Conservation (phyloP, 2,113 vertebrate species). For the Ciconia maguari region DNA sequence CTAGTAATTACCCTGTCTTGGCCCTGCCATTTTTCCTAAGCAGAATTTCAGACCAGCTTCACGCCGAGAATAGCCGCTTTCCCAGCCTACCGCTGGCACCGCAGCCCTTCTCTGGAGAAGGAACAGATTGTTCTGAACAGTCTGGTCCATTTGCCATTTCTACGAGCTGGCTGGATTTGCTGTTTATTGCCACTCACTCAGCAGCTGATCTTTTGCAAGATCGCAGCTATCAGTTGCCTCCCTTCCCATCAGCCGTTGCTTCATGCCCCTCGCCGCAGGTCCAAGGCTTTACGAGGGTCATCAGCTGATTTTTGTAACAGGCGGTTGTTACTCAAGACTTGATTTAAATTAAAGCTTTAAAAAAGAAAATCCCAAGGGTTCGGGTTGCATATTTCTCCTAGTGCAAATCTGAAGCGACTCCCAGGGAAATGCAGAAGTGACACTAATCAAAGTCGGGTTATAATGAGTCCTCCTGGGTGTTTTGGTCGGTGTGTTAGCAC, state of each 20-base stretch:
- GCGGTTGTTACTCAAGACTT: not conserved
- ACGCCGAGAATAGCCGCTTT: not conserved
- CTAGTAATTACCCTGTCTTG: not conserved
- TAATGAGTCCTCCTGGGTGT: not conserved
- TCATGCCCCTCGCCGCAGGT: not conserved
- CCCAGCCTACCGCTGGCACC: not conserved
- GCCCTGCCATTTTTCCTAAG: not conserved
- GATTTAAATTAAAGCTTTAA: not conserved
- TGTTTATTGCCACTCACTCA: slow-evolving; percentile 14
- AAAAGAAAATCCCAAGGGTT: not conserved
- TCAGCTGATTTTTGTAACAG: not conserved
- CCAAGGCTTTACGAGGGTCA: not conserved
- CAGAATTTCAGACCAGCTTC: slow-evolving; percentile 7
- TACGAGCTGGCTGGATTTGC: slow-evolving; percentile 23
- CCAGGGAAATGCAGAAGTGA: not conserved
- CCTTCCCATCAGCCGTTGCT: not conserved
- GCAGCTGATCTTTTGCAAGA: slow-evolving; percentile 28
- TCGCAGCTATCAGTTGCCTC: not conserved
- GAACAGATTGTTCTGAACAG: slow-evolving; percentile 57
- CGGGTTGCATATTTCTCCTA: not conserved
- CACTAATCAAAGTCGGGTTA: not conserved
- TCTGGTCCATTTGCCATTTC: slow-evolving; percentile 41
- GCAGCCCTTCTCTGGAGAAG: not conserved
- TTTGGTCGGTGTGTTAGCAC: not conserved
- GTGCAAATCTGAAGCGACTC: not conserved